Percentiles rank a stretch among this genome's conserved stretches.
phyloP scores from a whole-genome alignment of 1,140 invertebrate species.

The Mercenaria mercenaria region DNA sequence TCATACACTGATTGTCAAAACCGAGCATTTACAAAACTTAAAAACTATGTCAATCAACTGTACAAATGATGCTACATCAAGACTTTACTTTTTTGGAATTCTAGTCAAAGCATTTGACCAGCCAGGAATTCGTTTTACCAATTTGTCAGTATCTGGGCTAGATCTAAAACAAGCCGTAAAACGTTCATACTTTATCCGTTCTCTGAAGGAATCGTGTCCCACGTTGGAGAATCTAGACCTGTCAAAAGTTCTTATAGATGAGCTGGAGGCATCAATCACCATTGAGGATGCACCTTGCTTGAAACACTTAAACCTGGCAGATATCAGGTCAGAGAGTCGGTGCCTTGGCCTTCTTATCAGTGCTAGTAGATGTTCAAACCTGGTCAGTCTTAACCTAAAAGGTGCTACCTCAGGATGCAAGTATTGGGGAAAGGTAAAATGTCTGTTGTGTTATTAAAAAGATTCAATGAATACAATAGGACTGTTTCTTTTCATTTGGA shows the following conservation, averaged over 20 bases:
- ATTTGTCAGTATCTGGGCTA: conserved; percentile 54
- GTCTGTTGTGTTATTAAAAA: too few species aligned
- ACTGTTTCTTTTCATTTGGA: background rate
- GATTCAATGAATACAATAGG: background rate
- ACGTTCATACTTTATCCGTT: conserved; percentile 10
- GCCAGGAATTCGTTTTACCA: conserved; percentile 37
- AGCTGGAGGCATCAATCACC: conserved; percentile 21
- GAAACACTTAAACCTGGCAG: conserved; percentile 54
- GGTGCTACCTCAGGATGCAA: conserved; percentile 39
- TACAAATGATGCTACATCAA: conserved; percentile 54
- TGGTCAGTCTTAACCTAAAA: conserved; percentile 59
- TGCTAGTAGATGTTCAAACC: conserved; percentile 43
- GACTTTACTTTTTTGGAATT: conserved; percentile 60
- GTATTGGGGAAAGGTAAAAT: conserved; percentile 51
- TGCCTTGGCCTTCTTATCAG: conserved; percentile 27
- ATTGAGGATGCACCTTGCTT: conserved; percentile 31
- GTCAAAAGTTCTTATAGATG: conserved; percentile 41
- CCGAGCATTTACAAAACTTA: conserved; percentile 43
- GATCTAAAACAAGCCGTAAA: conserved; percentile 33
- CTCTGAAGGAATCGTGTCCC: conserved; percentile 47
- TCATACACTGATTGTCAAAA: conserved; percentile 62
- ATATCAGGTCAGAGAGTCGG: conserved; percentile 28
- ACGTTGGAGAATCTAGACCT: conserved; percentile 52
- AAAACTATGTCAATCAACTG: conserved; percentile 58
- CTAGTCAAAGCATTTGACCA: conserved; percentile 51